A percentile compares a stretch with the other conserved stretches of the same genome.
These are phyloP conservation scores for Sminthurinus signatus DNA, from an alignment of 1,140 invertebrate species.

Conservation along the genomic window DNA sequence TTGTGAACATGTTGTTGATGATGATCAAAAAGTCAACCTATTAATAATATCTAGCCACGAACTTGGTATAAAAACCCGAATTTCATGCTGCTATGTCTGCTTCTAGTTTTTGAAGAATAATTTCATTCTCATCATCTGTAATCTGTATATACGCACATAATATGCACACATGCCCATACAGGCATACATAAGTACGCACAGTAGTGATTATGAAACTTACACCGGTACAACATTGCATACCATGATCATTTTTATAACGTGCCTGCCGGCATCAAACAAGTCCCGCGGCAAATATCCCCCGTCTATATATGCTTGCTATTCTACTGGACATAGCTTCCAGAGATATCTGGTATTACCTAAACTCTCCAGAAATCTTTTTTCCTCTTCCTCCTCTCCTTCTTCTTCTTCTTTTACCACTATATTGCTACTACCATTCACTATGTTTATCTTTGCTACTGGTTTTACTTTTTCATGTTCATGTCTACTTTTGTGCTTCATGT, in stretches of 20 bases:
- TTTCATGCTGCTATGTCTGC: conserved; percentile 26
- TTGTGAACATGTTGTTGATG: conserved; percentile 9
- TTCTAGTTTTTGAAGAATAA: conserved; percentile 31
- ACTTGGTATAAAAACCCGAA: conserved; percentile 30
- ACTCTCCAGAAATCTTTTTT: neutral
- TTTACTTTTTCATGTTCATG: neutral
- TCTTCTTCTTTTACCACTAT: conserved; percentile 6
- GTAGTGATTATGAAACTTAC: conserved; percentile 21
- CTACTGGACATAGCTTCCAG: too few relatives aligned
- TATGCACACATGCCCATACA: too few relatives aligned
- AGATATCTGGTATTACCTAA: too few relatives aligned
- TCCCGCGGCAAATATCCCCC: conserved; percentile 22
- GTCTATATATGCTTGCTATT: conserved; percentile 13
- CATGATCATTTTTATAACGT: conserved; percentile 22
- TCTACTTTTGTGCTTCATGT: too few relatives aligned
- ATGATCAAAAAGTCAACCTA: conserved; percentile 28
- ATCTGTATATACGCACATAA: conserved; percentile 1
- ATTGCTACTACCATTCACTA: neutral
- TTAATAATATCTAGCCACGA: conserved; percentile 36
- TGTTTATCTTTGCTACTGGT: conserved; percentile 15
- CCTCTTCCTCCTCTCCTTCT: neutral
- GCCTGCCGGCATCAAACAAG: conserved; percentile 15
- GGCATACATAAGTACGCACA: too few relatives aligned
- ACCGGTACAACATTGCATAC: conserved; percentile 17
- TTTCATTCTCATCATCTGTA: conserved; percentile 1